Conservation (phyloP, 1,140 invertebrate genomes). For the Drosophila athabasca region DNA sequence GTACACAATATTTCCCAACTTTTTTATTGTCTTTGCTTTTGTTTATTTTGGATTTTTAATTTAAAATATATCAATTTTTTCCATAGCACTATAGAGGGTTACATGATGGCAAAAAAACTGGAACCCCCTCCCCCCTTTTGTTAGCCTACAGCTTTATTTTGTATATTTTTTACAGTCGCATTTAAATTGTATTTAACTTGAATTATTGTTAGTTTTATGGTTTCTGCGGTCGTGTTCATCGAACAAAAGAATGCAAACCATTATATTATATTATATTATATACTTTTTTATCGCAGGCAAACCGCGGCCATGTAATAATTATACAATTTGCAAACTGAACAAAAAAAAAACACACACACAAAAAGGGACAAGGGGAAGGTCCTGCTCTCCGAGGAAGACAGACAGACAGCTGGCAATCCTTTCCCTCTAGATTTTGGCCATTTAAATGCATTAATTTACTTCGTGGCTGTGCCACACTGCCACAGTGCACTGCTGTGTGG, state of each 20-base stretch:
- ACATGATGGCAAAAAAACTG: background rate
- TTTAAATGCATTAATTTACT: constrained; percentile 38
- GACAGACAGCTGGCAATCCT: too few species aligned
- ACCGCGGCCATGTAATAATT: background rate
- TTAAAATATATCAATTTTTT: constrained; percentile 43
- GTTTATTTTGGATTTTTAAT: constrained; percentile 38
- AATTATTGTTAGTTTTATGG: constrained; percentile 57
- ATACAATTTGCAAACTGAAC: constrained; percentile 26
- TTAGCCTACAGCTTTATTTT: constrained; percentile 34
- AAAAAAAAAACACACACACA: background rate
- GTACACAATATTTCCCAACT: constrained; percentile 26
- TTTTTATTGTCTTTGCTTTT: constrained; percentile 41
- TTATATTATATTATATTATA: background rate
- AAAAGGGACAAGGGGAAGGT: too few species aligned
- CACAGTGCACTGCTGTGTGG: constrained; percentile 18
- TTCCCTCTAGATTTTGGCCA: constrained; percentile 7
- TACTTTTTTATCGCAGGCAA: constrained; percentile 2
- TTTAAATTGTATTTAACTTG: constrained; percentile 48
- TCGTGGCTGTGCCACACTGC: constrained; percentile 12
- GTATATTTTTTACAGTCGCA: constrained; percentile 5
- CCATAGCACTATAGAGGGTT: background rate
- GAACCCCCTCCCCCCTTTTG: constrained; percentile 46
- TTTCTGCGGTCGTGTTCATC: constrained; percentile 50
- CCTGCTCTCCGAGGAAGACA: too few species aligned
- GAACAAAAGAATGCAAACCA: constrained; percentile 7